Base-by-base conservation (phyloP, 92 coral and sea anemone species). In the Palythoa grandiflora region DNA sequence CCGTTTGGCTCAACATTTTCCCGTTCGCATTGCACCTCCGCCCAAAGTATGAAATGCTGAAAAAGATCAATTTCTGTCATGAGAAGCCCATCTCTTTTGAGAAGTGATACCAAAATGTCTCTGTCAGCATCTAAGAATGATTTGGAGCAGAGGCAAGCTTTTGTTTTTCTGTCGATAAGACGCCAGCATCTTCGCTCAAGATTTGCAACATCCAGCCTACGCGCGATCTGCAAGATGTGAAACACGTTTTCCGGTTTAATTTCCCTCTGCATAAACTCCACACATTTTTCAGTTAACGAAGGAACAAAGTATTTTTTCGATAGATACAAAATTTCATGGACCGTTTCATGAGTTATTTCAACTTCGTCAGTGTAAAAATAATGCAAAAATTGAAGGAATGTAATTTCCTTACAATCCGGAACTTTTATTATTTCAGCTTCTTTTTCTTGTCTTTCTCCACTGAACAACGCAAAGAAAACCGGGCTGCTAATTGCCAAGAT, bases 131-230 rank as follows among this genome's bases (percentile, higher is more conserved):
- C 74, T 13, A 89, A 37, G 44, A 89, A 89, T 8, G 86, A 86
- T 3, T 78, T 85, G 28, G 84, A 63, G 9, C 79, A 63, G 16
- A 89, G 17, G 19, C 89, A 87, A 10, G 81, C 89, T 68, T 83
- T 71, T 74, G 89, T 84, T 53, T 79, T 87, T 9, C 87, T 89
- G 68, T 89, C 92, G 5, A 89, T 74, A 36, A 89, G 87, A 57
- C 87, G 87, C 92, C 92, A 89, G 51, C 92, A 89, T 84, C 87
- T 89, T 40, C 83, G 80, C 47, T 84, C 89, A 59, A 89, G 76
- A 40, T 89, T 76, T 5, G 80, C 48, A 38, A 84, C 92, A 19
- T 89, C 92, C 35, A 84, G 61, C 83, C 51, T 88, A 36, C 74
- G 66, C 13, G 92, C 92, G 13, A 89, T 36, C 85, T 87, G 84